phyloP scores from a whole-genome alignment of 2,797 vertebrate species.

The Ciconia nigra region DNA sequence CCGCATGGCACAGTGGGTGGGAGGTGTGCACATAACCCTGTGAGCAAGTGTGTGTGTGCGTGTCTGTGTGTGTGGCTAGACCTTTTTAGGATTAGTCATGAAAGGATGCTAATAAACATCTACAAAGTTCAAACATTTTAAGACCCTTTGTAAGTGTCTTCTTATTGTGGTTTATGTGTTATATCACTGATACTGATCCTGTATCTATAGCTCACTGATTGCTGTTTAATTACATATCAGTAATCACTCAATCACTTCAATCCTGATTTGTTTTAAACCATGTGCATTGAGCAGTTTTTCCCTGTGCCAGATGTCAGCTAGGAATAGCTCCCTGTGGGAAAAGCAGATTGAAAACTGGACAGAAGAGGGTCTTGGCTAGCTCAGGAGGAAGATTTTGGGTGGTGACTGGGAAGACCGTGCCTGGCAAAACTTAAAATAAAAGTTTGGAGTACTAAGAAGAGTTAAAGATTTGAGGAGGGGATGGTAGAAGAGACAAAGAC shows the following conservation, averaged over 20 bases:
- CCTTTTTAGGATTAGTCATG: background rate
- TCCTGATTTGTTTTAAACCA: background rate
- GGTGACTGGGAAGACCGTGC: accelerated
- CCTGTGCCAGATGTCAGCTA: background rate
- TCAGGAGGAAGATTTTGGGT: background rate
- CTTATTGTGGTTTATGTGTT: background rate
- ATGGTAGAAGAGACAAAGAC: background rate
- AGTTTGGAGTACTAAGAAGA: background rate
- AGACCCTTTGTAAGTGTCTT: background rate
- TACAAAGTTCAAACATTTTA: background rate
- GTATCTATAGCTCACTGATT: background rate
- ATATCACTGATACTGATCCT: background rate
- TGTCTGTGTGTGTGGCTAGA: accelerated
- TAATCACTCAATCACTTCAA: background rate
- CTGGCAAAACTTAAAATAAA: background rate
- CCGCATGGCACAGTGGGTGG: accelerated
- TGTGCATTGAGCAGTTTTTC: background rate
- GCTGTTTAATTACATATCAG: background rate
- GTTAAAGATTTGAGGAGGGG: background rate
- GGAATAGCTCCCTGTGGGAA: background rate
- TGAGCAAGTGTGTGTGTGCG: accelerated
- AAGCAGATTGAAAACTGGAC: background rate
- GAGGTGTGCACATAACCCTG: accelerated
- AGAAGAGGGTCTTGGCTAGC: background rate
- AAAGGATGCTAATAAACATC: background rate